phyloP scores from a whole-genome alignment of 2,888 invertebrate genomes.

The Periphyllus acericola region DNA sequence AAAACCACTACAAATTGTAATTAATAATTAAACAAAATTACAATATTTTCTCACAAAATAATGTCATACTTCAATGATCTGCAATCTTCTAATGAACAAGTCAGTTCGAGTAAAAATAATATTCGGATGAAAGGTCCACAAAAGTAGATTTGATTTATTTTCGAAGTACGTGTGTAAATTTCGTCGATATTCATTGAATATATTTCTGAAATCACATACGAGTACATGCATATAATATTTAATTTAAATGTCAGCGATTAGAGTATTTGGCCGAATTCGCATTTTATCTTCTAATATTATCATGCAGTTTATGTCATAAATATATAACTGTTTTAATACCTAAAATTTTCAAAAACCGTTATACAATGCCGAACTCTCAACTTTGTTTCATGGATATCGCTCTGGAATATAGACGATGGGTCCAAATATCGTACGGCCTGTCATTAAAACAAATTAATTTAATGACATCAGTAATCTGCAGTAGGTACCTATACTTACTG shows the following conservation, averaged over 20 bases:
- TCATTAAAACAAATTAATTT: constrained; percentile 57
- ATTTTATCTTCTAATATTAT: constrained; percentile 28
- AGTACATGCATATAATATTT: neutral
- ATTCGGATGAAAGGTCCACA: constrained; percentile 87
- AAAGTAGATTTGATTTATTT: constrained; percentile 69
- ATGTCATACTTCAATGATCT: constrained; percentile 73
- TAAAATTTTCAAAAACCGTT: constrained; percentile 65
- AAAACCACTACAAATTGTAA: constrained; percentile 76
- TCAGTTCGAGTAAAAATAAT: constrained; percentile 83
- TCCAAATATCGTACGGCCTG: constrained; percentile 89
- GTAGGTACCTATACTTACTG: too few relatives aligned
- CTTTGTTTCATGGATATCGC: constrained; percentile 92
- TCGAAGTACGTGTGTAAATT: constrained; percentile 76
- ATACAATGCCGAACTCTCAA: constrained; percentile 75
- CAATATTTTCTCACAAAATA: neutral
- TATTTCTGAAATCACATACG: constrained; percentile 68
- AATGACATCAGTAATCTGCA: neutral
- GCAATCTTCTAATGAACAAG: constrained; percentile 79
- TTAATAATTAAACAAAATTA: neutral
- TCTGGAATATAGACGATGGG: constrained; percentile 91
- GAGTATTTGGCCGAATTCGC: constrained; percentile 26
- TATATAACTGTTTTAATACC: constrained; percentile 63
- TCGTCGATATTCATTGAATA: constrained; percentile 78
- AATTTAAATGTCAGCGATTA: neutral
- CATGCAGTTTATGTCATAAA: too few relatives aligned